Evolutionary conservation across 2,113 vertebrate genomes (phyloP).

Genomic region (Perca schrenkii): DNA sequence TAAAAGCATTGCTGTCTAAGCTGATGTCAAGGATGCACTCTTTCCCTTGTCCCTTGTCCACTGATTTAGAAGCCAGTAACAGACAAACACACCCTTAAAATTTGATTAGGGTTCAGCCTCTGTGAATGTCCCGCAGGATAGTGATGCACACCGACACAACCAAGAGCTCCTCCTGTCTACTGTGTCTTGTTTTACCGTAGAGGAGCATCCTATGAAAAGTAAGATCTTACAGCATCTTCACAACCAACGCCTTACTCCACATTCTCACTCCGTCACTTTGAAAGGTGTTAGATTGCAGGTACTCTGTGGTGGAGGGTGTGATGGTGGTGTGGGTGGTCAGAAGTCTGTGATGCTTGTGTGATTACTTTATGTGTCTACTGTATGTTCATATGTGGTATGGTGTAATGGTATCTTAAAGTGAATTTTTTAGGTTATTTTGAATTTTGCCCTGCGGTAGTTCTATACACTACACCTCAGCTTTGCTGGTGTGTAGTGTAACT

Average conservation of each 20-base stretch:
- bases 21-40: background rate
- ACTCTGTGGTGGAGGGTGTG: conserved; percentile 12
- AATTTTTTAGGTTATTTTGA: background rate
- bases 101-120: background rate
- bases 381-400: background rate
- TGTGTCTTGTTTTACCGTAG: background rate
- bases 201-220: conserved; percentile 5
- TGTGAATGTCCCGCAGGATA: background rate
- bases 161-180: background rate
- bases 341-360: background rate
- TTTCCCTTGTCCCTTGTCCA: background rate
- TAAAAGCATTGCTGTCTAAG: background rate
- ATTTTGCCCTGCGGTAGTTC: background rate
- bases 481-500: background rate
- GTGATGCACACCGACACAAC: background rate
- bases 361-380: background rate
- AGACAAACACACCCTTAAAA: background rate
- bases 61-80: background rate
- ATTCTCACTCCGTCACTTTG: conserved; percentile 12
- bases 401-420: background rate
- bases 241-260: background rate
- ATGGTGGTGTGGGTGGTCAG: background rate
- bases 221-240: conserved; percentile 5
- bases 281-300: conserved; percentile 25
- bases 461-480: background rate